Base-by-base conservation (phyloP, 2,888 invertebrate species). In the Phortica okadai region DNA sequence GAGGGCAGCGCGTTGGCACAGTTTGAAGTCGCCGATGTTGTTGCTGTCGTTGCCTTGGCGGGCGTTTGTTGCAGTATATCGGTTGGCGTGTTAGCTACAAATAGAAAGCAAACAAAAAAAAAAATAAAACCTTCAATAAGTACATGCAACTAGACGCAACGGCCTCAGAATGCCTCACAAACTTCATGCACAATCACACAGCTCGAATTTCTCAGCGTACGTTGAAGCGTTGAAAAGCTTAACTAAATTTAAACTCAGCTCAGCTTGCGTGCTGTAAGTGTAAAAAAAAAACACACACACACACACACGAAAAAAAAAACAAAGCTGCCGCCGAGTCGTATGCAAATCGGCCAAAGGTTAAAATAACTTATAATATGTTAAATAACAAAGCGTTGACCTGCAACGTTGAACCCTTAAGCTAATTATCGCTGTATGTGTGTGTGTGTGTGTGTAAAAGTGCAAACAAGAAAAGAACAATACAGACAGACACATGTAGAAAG, bases 361-460 rank as follows among this genome's bases (percentile, higher is more conserved):
- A 86, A 79, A 84, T 87, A 83, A 84, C 87, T 88, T 86, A 85
- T 87, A 88, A 87, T 86, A 86, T 87, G 85, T 79, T 85, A 33
- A 33, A 33, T 33, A 88, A 83, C 82, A 83, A 82, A 89, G 85
- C 87, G 81, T 81, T 87, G 88, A 88, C 89, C 90, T 87, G 87
- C 79, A 78, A 83, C 77, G 87, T 87, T 89, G 88, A 89, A 88
- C 89, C 83, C 82, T 82, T 87, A 88, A 90, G 88, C 89, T 89
- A 88, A 85, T 85, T 85, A 85, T 80, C 82, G 79, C 79, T 84
- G 86, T 87, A 83, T 82, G 72, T 79, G 72, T 56, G 77, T 75
- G 84, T 86, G 79, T 77, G 84, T 86, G 79, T 77, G 80, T 59
- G 77, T 75, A 33, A 77, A 56, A 80, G 54, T 16, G 76, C 69